phyloP scores from a whole-genome alignment of 2,113 vertebrate species.

The Pimephales promelas region DNA sequence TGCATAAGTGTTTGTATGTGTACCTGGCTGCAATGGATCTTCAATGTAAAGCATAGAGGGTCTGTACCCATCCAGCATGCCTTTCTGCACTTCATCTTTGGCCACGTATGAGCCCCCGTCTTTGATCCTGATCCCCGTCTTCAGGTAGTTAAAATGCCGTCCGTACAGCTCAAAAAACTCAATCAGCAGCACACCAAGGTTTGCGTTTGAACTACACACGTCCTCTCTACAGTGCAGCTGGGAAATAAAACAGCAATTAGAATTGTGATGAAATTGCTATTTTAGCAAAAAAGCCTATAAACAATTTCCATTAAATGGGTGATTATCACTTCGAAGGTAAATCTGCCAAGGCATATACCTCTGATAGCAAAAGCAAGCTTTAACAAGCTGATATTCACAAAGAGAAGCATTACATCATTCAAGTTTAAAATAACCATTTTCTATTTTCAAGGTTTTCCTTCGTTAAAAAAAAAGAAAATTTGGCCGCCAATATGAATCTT shows the following conservation, averaged over 20 bases:
- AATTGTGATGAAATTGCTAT: background rate
- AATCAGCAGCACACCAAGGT: slow-evolving; percentile 97
- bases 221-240: slow-evolving; percentile 95
- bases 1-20: background rate
- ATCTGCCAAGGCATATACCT: background rate
- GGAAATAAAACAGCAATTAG: slow-evolving; percentile 46
- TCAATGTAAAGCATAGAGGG: slow-evolving; percentile 98
- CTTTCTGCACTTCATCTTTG: slow-evolving; percentile 97
- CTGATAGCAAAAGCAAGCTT: background rate
- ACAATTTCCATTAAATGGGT: background rate
- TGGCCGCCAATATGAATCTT: too few relatives aligned
- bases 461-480: too few relatives aligned
- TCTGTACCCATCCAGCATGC: slow-evolving; percentile 94
- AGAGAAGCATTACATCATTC: background rate
- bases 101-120: slow-evolving; percentile 96
- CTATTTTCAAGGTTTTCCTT: background rate
- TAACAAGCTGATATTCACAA: background rate
- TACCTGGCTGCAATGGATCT: slow-evolving; percentile 93
- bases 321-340: background rate
- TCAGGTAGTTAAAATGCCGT: slow-evolving; percentile 97
- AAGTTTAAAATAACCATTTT: background rate
- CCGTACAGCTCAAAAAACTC: slow-evolving; percentile 99
- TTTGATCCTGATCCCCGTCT: slow-evolving; percentile 98
- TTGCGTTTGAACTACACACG: slow-evolving; percentile 88
- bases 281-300: background rate